Evolutionary conservation across 1,140 invertebrate genomes (phyloP), one percentile per base, ranked within the genome.

Genomic region (Trypoxylus dichotomus): DNA sequence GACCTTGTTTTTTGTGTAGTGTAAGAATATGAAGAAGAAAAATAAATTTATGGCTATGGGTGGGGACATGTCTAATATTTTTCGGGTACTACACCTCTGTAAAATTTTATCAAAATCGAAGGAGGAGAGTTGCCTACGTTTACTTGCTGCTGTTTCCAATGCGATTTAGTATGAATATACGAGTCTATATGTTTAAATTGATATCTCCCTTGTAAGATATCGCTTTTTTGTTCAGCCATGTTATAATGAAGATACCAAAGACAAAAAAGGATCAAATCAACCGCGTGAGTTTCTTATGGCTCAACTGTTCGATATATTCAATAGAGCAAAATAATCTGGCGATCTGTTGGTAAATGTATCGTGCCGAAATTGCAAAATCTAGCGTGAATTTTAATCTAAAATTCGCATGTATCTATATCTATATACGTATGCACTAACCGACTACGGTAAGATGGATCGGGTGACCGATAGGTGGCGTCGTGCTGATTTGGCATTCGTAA

Each of bases 401-500:
- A 68, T 68, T 68, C 60, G 24, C 60, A 43, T 76, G 10, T 8
- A 37, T 37, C 32, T 37, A 32, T 32, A 32, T 32, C 2, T 32
- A 32, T 32, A 32, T 32, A 32, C 7, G 32, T 32, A 32, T 5
- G 32, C 10, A 91, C 93, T 93, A 85, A 95, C 95, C 94, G 37
- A 95, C 92, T 81, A 96, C 92, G 79, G 91, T 93, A 19, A 96
- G 89, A 83, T 90, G 90, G 58, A 96, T 90, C 10, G 91, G 91
- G 83, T 94, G 92, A 71, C 94, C 94, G 27, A 94, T 92, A 27
- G 94, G 94, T 32, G 94, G 94, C 6, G 94, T 95, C 7, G 95
- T 96, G 79, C 92, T 94, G 83, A 97, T 94, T 86, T 96, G 95
- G 83, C 95, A 96, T 86, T 95, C 94, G 85, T 95, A 95, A 58